A percentile compares a stretch with the other conserved stretches of the same genome.
These are phyloP conservation scores for Ormia ochracea DNA, from an alignment of 2,888 invertebrate species.

Conservation along the genomic window DNA sequence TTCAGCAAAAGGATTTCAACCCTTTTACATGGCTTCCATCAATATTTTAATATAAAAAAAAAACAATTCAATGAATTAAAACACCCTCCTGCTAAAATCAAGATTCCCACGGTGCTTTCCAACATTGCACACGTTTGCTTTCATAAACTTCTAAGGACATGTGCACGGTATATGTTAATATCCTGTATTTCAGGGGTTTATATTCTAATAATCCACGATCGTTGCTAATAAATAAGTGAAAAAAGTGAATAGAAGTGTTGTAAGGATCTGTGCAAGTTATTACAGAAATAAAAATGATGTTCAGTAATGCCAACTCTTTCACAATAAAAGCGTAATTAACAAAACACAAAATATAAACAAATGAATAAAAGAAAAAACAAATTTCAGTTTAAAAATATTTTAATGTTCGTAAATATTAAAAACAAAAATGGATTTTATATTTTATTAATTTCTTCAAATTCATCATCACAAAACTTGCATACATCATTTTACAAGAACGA, in stretches of 20 bases:
- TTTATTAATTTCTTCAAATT: too few relatives aligned
- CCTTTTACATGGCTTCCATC: constrained; percentile 27
- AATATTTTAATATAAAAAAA: constrained; percentile 42
- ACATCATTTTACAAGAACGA: too few relatives aligned
- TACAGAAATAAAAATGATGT: neutral
- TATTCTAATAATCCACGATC: constrained; percentile 22
- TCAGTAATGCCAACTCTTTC: neutral
- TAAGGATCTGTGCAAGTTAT: neutral
- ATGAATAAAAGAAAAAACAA: too few relatives aligned
- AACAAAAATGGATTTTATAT: too few relatives aligned
- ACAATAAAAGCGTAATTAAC: neutral
- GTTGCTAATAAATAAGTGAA: neutral
- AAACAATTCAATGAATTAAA: neutral
- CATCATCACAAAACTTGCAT: too few relatives aligned
- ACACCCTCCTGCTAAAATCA: constrained; percentile 10
- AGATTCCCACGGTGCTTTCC: constrained; percentile 51
- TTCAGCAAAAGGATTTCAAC: constrained; percentile 25
- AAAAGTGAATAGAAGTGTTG: constrained; percentile 16
- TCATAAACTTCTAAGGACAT: constrained; percentile 10
- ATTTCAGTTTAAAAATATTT: too few relatives aligned
- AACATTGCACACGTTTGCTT: constrained; percentile 35
- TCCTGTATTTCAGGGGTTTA: constrained; percentile 43
- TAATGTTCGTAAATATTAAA: too few relatives aligned
- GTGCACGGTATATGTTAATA: constrained; percentile 40
- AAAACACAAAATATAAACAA: too few relatives aligned